phyloP scores from a whole-genome alignment of 2,888 invertebrate species.

The Aphrophora alni region DNA sequence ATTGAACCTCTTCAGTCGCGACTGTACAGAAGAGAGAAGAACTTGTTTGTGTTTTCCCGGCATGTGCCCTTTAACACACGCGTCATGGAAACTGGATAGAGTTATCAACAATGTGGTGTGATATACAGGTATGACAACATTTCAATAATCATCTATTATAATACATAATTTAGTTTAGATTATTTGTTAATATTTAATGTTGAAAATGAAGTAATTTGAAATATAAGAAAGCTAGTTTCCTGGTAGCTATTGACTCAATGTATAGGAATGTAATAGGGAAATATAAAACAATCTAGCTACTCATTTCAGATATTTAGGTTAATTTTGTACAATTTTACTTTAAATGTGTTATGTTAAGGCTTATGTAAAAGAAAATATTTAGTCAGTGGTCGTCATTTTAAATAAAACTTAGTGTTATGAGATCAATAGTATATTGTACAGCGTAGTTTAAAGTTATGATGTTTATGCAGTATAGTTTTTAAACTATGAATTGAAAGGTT shows the following conservation, averaged over 20 bases:
- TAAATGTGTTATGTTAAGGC: too few relatives aligned
- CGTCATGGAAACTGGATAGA: constrained; percentile 38
- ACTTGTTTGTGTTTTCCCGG: constrained; percentile 24
- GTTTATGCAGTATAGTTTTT: not conserved
- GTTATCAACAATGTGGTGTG: constrained; percentile 46
- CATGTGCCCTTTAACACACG: constrained; percentile 33
- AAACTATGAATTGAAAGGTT: not conserved
- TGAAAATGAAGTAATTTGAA: not conserved
- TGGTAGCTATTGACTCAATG: too few relatives aligned
- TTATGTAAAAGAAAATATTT: too few relatives aligned
- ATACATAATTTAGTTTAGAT: not conserved
- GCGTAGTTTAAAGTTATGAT: not conserved
- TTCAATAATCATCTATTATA: not conserved
- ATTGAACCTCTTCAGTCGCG: constrained; percentile 39
- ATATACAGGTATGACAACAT: constrained; percentile 43
- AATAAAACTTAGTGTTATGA: too few relatives aligned
- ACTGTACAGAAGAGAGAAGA: constrained; percentile 27
- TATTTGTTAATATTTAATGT: not conserved
- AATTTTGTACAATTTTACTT: too few relatives aligned
- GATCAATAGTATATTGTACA: too few relatives aligned
- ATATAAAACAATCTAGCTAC: too few relatives aligned
- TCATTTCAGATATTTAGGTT: too few relatives aligned
- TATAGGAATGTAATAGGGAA: too few relatives aligned
- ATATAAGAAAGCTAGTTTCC: too few relatives aligned
- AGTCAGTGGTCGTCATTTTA: too few relatives aligned